Evolutionary conservation across 2,888 invertebrate species (phyloP).

Genomic region (Rotaria magnacalcarata): DNA sequence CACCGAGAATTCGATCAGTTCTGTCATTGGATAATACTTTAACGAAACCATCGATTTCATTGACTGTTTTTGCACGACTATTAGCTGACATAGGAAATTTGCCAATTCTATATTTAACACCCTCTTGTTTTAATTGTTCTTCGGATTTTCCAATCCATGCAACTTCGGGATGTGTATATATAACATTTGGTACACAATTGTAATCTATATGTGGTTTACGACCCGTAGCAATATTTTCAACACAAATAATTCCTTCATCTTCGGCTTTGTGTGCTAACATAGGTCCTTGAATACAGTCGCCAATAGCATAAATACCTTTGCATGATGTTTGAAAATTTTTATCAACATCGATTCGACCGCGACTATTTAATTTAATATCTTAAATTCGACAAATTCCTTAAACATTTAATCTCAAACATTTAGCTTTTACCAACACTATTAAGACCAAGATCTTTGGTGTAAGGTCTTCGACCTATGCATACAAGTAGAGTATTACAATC

Average conservation of each 20-base stretch:
- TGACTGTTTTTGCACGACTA: conserved; percentile 94
- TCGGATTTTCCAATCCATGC: conserved; percentile 95
- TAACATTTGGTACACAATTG: conserved; percentile 98
- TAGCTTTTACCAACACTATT: conserved; percentile 69
- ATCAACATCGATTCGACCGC: conserved; percentile 90
- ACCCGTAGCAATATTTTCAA: conserved; percentile 80
- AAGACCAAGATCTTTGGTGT: conserved; percentile 80
- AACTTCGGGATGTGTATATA: conserved; percentile 98
- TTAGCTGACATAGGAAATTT: conserved; percentile 97
- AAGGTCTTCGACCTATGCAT: conserved; percentile 89
- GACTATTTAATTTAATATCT: conserved; percentile 79
- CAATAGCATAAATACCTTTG: conserved; percentile 82
- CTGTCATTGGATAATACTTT: conserved; percentile 86
- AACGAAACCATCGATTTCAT: conserved; percentile 92
- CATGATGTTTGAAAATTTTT: conserved; percentile 73
- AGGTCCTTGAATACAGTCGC: conserved; percentile 94
- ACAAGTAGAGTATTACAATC: conserved; percentile 88
- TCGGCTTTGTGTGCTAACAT: conserved; percentile 99
- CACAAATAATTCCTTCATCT: conserved; percentile 87
- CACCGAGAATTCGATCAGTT: conserved; percentile 89
- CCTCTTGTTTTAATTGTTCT: conserved; percentile 88
- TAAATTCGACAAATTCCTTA: not conserved
- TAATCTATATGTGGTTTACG: conserved; percentile 96
- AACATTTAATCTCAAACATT: too few species aligned
- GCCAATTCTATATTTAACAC: conserved; percentile 85